phyloP scores from a whole-genome alignment of 2,797 vertebrate genomes.

The Myioborus miniatus region DNA sequence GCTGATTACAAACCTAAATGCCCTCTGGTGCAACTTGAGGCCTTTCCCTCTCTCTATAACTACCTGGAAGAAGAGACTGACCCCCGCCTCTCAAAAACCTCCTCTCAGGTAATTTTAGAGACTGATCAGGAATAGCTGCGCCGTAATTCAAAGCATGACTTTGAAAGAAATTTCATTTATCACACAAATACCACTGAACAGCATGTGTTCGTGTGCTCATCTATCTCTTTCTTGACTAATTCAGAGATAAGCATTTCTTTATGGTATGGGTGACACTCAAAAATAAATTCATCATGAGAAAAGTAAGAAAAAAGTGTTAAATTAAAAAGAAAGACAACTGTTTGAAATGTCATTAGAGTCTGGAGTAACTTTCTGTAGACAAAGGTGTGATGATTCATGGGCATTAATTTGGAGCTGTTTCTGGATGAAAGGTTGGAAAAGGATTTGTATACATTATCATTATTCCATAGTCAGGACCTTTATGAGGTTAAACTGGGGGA shows the following conservation, averaged over 20 bases:
- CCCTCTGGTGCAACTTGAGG: neutral
- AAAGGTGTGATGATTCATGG: neutral
- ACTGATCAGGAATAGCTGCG: neutral
- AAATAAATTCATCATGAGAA: neutral
- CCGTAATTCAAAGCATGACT: neutral
- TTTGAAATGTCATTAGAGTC: neutral
- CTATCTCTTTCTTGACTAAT: neutral
- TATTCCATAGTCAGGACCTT: neutral
- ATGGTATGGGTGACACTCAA: neutral
- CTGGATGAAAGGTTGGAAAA: neutral
- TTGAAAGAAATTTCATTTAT: neutral
- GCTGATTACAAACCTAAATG: neutral
- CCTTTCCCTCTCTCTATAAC: neutral
- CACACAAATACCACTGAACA: neutral
- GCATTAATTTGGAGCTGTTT: neutral
- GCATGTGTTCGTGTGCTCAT: neutral
- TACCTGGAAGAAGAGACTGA: neutral
- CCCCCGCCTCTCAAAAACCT: fast-evolving
- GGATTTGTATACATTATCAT: neutral
- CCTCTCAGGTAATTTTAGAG: neutral
- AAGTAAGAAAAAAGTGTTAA: neutral
- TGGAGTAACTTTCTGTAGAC: neutral
- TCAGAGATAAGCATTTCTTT: neutral
- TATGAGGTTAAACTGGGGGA: neutral
- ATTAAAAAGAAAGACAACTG: neutral